phyloP scores from a whole-genome alignment of 2,797 vertebrate species.

The Megalops cyprinoides region DNA sequence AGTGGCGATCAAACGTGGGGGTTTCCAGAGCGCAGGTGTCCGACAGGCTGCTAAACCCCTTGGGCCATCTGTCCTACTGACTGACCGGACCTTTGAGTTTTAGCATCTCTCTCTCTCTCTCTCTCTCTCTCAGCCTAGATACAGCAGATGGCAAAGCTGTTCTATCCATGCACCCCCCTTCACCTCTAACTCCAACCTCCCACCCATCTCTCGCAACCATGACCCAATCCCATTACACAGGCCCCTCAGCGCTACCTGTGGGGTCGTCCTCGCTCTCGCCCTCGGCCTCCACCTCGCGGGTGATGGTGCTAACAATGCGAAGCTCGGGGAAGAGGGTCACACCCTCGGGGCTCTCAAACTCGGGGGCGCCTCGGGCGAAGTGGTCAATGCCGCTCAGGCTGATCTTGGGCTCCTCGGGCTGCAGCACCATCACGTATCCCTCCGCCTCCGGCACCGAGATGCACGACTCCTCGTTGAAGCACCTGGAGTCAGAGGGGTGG shows the following conservation, averaged over 20 bases:
- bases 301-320: constrained; percentile 95
- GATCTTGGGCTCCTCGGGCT: constrained; percentile 96
- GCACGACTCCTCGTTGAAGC: constrained; percentile 87
- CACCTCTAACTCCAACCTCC: background rate
- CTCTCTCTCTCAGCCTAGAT: constrained; percentile 5
- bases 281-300: constrained; percentile 84
- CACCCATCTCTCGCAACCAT: background rate
- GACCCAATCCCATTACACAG: background rate
- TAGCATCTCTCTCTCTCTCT: background rate
- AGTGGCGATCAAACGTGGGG: background rate
- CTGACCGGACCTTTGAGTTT: background rate
- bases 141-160: background rate
- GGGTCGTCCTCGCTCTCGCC: constrained; percentile 85
- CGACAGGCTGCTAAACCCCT: background rate
- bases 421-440: constrained; percentile 92
- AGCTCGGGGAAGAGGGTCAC: constrained; percentile 94
- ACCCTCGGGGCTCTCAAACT: constrained; percentile 90
- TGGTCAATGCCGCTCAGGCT: constrained; percentile 95
- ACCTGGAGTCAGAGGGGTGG: constrained; percentile 65
- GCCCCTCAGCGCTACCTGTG: constrained; percentile 75
- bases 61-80: background rate
- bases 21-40: background rate
- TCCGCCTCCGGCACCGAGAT: constrained; percentile 83
- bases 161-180: constrained; percentile 7
- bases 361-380: constrained; percentile 90